phyloP scores from a whole-genome alignment of 2,888 invertebrate species.

The Chironomus tentans region DNA sequence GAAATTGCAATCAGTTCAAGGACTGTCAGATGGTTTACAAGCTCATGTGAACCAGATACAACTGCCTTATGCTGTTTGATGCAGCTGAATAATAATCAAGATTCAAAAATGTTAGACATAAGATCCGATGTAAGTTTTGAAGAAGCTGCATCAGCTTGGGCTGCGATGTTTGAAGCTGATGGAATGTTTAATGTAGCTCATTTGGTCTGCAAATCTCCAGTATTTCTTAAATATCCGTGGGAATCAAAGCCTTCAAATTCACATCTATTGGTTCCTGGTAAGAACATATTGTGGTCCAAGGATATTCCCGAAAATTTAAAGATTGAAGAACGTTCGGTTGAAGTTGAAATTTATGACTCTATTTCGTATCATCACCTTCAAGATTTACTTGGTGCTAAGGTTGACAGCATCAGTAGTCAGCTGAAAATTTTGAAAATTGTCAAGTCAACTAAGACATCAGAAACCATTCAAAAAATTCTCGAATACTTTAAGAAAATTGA shows the following conservation, averaged over 20 bases:
- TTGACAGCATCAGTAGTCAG: neutral
- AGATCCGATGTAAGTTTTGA: neutral
- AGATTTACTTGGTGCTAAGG: neutral
- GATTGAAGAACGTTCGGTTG: neutral
- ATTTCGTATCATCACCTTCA: neutral
- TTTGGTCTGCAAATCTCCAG: neutral
- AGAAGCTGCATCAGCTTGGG: neutral
- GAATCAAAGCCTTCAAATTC: neutral
- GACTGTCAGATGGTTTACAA: neutral
- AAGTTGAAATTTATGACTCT: neutral
- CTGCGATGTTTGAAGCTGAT: neutral
- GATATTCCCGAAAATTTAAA: neutral
- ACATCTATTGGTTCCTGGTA: neutral
- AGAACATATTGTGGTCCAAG: neutral
- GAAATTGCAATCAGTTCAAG: neutral
- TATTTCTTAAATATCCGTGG: neutral
- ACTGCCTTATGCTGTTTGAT: neutral
- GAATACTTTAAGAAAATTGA: neutral
- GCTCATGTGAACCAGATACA: neutral
- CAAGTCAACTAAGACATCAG: neutral
- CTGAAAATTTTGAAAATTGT: constrained; percentile 5
- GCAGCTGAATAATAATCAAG: neutral
- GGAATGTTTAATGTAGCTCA: neutral
- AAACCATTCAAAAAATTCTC: neutral
- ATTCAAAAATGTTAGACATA: neutral